Evolutionary conservation across 2,113 vertebrate species (phyloP).

Genomic region (Marcusenius ussheri): DNA sequence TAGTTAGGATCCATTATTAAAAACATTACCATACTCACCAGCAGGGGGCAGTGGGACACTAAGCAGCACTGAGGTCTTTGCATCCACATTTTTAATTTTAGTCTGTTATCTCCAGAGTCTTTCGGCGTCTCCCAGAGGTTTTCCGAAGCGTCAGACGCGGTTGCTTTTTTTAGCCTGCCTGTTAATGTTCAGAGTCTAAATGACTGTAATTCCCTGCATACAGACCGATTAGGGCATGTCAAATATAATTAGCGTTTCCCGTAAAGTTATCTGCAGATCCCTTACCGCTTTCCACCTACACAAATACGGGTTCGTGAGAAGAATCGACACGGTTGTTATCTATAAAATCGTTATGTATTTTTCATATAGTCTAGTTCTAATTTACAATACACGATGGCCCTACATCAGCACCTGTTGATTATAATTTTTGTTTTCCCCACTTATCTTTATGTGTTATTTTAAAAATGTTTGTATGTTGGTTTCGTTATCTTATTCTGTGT

Average conservation of each 20-base stretch:
- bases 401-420: not conserved
- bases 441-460: not conserved
- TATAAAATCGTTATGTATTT: not conserved
- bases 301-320: not conserved
- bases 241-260: slow-evolving; percentile 52
- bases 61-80: not conserved
- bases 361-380: not conserved
- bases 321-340: not conserved
- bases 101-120: not conserved
- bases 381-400: not conserved
- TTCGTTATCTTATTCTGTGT: not conserved
- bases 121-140: slow-evolving; percentile 10
- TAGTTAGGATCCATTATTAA: not conserved
- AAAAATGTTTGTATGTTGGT: not conserved
- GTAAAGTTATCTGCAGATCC: not conserved
- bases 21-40: slow-evolving; percentile 37
- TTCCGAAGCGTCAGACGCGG: slow-evolving; percentile 37
- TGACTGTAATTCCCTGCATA: slow-evolving; percentile 49
- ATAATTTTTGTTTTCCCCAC: not conserved
- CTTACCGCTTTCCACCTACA: not conserved
- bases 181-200: slow-evolving; percentile 26
- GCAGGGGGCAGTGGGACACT: slow-evolving; percentile 47
- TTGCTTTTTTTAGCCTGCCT: not conserved
- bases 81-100: not conserved
- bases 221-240: slow-evolving; percentile 63